Percentiles rank a stretch among this genome's conserved stretches.
Evolutionary conservation across 1,140 invertebrate genomes (phyloP).

Genomic region (Branchinecta lynchi): DNA sequence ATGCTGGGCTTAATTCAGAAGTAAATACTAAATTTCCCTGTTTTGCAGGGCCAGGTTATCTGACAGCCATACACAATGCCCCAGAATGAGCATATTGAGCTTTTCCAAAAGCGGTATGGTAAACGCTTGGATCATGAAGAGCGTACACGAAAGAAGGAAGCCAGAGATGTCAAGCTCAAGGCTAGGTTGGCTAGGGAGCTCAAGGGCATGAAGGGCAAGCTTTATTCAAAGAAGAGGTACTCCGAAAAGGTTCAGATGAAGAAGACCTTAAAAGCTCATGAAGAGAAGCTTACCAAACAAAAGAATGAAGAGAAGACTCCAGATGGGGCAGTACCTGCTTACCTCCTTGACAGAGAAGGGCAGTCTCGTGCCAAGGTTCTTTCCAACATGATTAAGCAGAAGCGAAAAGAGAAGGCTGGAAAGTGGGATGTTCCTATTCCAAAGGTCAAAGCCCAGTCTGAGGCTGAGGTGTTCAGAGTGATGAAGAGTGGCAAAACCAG

Average conservation of each 20-base stretch:
- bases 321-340: conserved; percentile 86
- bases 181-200: conserved; percentile 79
- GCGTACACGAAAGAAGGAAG: conserved; percentile 84
- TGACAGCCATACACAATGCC: conserved; percentile 52
- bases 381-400: conserved; percentile 99
- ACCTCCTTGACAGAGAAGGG: conserved; percentile 90
- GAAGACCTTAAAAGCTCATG: conserved; percentile 85
- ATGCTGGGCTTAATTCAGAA: too few relatives aligned
- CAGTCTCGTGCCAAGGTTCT: conserved; percentile 84
- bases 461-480: conserved; percentile 94
- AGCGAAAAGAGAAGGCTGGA: conserved; percentile 97
- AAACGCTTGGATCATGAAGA: conserved; percentile 95
- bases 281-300: conserved; percentile 76
- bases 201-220: conserved; percentile 90
- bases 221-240: conserved; percentile 89
- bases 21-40: too few relatives aligned
- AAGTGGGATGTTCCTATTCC: conserved; percentile 99
- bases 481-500: conserved; percentile 85
- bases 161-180: conserved; percentile 73
- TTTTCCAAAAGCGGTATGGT: conserved; percentile 89
- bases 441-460: conserved; percentile 92
- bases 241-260: conserved; percentile 99
- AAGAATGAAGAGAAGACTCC: conserved; percentile 57
- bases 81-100: conserved; percentile 99
- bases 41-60: neutral